A percentile compares a stretch with the other conserved stretches of the same genome.
phyloP scores from a whole-genome alignment of 1,140 invertebrate species.

The Trypoxylus dichotomus region DNA sequence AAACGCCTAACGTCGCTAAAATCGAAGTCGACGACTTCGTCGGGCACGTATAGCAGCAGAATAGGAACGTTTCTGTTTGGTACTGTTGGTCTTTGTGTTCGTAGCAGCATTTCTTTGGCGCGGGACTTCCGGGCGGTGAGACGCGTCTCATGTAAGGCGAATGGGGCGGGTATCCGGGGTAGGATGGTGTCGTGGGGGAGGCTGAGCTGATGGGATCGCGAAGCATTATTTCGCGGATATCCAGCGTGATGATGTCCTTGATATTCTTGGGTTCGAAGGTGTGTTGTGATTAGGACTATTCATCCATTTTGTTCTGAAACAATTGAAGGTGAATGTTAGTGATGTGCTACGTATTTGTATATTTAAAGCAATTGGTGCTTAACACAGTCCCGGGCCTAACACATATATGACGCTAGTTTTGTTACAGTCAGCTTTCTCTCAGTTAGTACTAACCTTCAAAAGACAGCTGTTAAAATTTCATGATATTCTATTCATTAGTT shows the following conservation, averaged over 20 bases:
- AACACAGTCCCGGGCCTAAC: no score
- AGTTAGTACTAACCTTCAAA: no score
- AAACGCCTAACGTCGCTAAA: slow-evolving; percentile 63
- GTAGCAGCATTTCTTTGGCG: slow-evolving; percentile 49
- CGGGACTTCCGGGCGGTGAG: slow-evolving; percentile 47
- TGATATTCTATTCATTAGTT: no score
- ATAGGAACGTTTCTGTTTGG: slow-evolving; percentile 43
- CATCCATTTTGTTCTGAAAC: neutral
- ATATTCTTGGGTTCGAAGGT: neutral
- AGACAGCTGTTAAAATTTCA: no score
- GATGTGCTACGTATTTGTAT: no score
- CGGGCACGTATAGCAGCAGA: slow-evolving; percentile 52
- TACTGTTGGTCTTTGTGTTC: slow-evolving; percentile 41
- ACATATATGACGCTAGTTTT: no score
- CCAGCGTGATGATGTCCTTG: neutral
- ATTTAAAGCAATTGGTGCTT: no score
- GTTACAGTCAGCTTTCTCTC: no score
- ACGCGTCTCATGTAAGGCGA: slow-evolving; percentile 40
- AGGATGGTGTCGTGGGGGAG: slow-evolving; percentile 27
- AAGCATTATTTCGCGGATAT: slow-evolving; percentile 22
- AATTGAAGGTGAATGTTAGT: neutral
- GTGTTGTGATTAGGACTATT: neutral
- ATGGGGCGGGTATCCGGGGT: slow-evolving; percentile 42
- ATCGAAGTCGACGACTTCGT: slow-evolving; percentile 46
- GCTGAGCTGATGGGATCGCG: slow-evolving; percentile 26